Base-by-base conservation (phyloP, 2,888 invertebrate species). In the Macaria notata region DNA sequence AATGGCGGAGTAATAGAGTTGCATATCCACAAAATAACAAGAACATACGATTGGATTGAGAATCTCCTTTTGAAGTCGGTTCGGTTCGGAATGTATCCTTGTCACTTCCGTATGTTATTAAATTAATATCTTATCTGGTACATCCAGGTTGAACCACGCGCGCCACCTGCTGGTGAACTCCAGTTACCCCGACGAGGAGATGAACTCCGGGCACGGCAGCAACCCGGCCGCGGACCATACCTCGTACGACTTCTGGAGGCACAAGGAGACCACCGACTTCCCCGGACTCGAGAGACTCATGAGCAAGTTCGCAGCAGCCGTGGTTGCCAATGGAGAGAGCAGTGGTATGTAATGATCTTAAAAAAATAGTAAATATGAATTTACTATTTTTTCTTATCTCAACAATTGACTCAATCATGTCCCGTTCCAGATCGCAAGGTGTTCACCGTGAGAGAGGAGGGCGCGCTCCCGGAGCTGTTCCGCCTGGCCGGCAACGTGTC, bases 151-250 rank as follows among this genome's bases (percentile, higher is more conserved):
- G 30, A 91, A 90, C 46, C 93, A 95, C 54, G 94, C 93, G 0
- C 94, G 95, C 8, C 93, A 93, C 72, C 86, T 95, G 62, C 80
- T 95, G 0, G 94, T 95, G 59, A 93, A 94, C 81, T 60, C 79
- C 0, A 74, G 83, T 0, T 81, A 94, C 0, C 80, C 80, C 0
- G 85, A 94, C 59, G 94, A 95, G 66, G 71, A 41, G 3, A 58
- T 78, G 0, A 80, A 78, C n/a, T 64, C 54, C 0, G 74, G 75
- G 0, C 63, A 59, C 7, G 72, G 79, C 19, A 64, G 67, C 4
- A 73, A 63, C 19, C 76, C 69, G 0, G 85, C 75, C 9, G 76
- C 83, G 31, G 84, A 85, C 45, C 93, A 94, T 72, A 72, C 71
- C 29, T 85, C 94, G 62, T 95, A 96, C 78, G 82, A 84, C 6